Evolutionary conservation across 2,888 invertebrate genomes (phyloP).

Genomic region (Spilarctia lutea): DNA sequence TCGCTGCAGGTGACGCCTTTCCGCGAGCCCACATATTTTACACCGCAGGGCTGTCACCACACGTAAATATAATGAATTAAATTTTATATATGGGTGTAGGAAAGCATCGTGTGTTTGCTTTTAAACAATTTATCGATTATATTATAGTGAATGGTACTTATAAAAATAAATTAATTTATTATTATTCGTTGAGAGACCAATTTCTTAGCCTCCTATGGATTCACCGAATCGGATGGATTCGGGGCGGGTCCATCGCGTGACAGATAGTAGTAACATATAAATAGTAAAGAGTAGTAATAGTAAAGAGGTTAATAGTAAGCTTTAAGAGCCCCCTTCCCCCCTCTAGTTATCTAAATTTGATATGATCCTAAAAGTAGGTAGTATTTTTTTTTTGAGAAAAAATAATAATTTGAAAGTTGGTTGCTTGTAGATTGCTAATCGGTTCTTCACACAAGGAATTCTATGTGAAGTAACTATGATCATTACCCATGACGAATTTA

Average conservation of each 20-base stretch:
- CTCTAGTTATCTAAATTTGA: too few species aligned
- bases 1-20: conserved; percentile 16
- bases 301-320: too few species aligned
- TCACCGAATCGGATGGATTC: too few species aligned
- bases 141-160: neutral
- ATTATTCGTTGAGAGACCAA: too few species aligned
- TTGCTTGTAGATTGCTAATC: neutral
- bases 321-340: too few species aligned
- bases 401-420: too few species aligned
- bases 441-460: neutral
- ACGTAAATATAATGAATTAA: neutral
- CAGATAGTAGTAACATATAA: too few species aligned
- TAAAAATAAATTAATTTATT: neutral
- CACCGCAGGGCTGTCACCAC: conserved; percentile 2
- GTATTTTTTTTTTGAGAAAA: too few species aligned
- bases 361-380: too few species aligned
- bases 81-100: neutral
- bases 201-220: too few species aligned
- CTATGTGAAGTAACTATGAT: neutral
- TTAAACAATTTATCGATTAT: neutral
- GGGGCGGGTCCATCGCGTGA: too few species aligned
- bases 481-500: neutral
- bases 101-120: neutral
- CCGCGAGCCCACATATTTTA: conserved; percentile 1
- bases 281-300: too few species aligned